phyloP scores from a whole-genome alignment of 2,797 vertebrate species.

The Fistularia commersonii region DNA sequence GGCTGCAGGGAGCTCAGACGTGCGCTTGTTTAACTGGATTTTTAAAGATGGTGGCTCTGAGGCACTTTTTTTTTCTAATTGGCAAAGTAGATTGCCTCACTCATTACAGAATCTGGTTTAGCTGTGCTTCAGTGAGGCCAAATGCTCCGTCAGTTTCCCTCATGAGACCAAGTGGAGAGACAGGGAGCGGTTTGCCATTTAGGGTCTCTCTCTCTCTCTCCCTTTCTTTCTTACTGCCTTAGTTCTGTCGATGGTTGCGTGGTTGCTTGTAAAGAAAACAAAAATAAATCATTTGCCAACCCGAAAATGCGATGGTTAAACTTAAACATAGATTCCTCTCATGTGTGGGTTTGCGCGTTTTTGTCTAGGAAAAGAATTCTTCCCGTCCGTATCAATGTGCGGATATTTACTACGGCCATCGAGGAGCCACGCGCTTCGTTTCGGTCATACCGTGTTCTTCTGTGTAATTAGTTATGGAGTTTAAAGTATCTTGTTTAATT shows the following conservation, averaged over 20 bases:
- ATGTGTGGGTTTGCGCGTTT: conserved; percentile 12
- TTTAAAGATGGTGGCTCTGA: conserved; percentile 38
- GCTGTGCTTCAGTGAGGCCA: conserved; percentile 29
- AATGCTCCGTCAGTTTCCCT: conserved; percentile 16
- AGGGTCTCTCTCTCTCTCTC: conserved; percentile 5
- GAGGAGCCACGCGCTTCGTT: conserved; percentile 1
- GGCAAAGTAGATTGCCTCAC: conserved; percentile 37
- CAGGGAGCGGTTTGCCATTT: conserved; percentile 21
- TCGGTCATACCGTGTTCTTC: conserved; percentile 22
- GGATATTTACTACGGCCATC: too few species aligned
- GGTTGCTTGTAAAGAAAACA: conserved; percentile 48
- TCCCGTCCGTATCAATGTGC: too few species aligned
- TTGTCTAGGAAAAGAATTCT: too few species aligned
- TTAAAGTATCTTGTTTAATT: conserved; percentile 55
- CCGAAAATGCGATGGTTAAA: conserved; percentile 40
- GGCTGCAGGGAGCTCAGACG: conserved; percentile 9
- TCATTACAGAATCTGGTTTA: conserved; percentile 44
- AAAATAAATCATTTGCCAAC: conserved; percentile 44
- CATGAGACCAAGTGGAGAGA: conserved; percentile 8
- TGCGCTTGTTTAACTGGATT: conserved; percentile 49
- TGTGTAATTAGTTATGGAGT: conserved; percentile 42
- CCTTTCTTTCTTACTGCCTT: conserved; percentile 1
- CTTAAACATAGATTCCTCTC: conserved; percentile 34
- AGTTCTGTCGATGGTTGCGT: conserved; percentile 18
- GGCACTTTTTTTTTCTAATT: conserved; percentile 38